These are phyloP conservation scores for Pinctada fucata DNA, from an alignment of 2,888 invertebrate genomes.

Conservation along the genomic window DNA sequence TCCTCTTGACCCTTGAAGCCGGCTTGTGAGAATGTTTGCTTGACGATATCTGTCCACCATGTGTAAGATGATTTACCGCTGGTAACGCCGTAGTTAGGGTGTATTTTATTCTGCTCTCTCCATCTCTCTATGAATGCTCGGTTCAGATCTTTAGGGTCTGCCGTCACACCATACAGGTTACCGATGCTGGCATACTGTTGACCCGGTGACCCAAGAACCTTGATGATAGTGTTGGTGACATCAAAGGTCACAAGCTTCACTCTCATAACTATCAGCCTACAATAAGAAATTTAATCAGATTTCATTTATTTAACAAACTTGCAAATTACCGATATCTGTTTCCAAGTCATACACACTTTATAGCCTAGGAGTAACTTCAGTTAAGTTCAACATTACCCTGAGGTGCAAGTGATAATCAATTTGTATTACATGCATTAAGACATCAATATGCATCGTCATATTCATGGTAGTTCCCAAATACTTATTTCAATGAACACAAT, in stretches of 20 bases:
- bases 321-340: too few relatives aligned
- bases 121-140: slow-evolving; percentile 83
- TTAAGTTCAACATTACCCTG: too few relatives aligned
- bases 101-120: slow-evolving; percentile 81
- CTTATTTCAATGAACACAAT: too few relatives aligned
- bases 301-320: too few relatives aligned
- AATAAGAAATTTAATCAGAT: too few relatives aligned
- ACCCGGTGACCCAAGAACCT: slow-evolving; percentile 84
- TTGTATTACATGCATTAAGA: too few relatives aligned
- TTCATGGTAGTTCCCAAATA: too few relatives aligned
- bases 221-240: slow-evolving; percentile 89
- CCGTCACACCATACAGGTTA: slow-evolving; percentile 82
- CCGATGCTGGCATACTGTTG: slow-evolving; percentile 86
- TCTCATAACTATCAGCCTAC: too few relatives aligned
- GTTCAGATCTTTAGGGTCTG: slow-evolving; percentile 80
- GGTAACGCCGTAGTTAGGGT: slow-evolving; percentile 89
- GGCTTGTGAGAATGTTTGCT: slow-evolving; percentile 81
- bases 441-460: too few relatives aligned
- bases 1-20: slow-evolving; percentile 50
- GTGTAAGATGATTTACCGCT: slow-evolving; percentile 84
- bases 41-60: slow-evolving; percentile 89
- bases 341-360: too few relatives aligned
- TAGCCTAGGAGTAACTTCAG: too few relatives aligned
- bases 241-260: slow-evolving; percentile 86
- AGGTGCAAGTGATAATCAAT: too few relatives aligned